Percentiles rank a stretch among this genome's conserved stretches.
phyloP scores from a whole-genome alignment of 1,140 invertebrate genomes.

The Lucilia sericata region DNA sequence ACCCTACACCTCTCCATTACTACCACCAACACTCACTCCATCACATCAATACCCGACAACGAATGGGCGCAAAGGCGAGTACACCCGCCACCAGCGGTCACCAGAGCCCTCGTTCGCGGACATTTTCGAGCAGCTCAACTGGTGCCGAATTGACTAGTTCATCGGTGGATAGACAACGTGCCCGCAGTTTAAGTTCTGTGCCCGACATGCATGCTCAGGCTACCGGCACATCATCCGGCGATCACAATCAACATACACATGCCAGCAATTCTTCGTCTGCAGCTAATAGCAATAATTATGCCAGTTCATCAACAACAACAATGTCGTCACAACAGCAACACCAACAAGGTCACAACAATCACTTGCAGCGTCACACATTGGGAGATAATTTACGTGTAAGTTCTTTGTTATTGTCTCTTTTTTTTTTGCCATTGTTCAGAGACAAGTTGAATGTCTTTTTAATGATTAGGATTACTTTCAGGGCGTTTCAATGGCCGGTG shows the following conservation, averaged over 20 bases:
- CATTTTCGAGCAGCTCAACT: conserved; percentile 82
- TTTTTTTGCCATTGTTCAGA: background rate
- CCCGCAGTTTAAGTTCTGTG: conserved; percentile 85
- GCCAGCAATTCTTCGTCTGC: conserved; percentile 47
- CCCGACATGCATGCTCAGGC: conserved; percentile 76
- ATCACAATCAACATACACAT: conserved; percentile 50
- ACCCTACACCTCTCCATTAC: background rate
- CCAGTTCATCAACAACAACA: conserved; percentile 67
- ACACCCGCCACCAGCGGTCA: conserved; percentile 78
- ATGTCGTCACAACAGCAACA: conserved; percentile 50
- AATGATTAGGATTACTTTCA: conserved; percentile 44
- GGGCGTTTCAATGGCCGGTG: conserved; percentile 63
- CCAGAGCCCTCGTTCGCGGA: conserved; percentile 79
- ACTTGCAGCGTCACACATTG: conserved; percentile 47
- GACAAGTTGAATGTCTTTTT: background rate
- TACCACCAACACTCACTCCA: background rate
- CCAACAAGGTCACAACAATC: conserved; percentile 57
- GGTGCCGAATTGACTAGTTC: conserved; percentile 71
- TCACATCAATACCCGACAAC: conserved; percentile 36
- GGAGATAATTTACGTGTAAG: conserved; percentile 35
- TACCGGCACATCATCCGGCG: conserved; percentile 45
- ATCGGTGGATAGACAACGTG: conserved; percentile 77
- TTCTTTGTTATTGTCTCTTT: background rate
- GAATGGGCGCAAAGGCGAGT: conserved; percentile 87
- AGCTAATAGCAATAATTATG: conserved; percentile 71